Conservation (phyloP, 2,888 invertebrate species). For the Prenolepis imparis region DNA sequence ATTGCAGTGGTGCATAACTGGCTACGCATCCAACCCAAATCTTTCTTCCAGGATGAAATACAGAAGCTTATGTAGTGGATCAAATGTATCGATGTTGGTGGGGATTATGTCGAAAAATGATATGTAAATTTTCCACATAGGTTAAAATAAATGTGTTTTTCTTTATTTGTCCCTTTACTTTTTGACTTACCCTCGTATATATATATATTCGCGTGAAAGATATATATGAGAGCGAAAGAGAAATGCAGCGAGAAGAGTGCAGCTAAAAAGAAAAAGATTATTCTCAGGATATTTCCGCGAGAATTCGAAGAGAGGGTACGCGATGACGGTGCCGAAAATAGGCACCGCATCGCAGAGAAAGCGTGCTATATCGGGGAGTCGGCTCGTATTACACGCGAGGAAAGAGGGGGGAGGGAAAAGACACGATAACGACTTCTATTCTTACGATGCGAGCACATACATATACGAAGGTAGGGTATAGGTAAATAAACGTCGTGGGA, state of each 20-base stretch:
- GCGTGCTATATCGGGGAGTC: conserved; percentile 84
- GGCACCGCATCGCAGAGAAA: conserved; percentile 77
- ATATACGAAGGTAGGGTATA: neutral
- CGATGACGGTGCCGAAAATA: conserved; percentile 80
- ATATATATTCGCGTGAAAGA: neutral
- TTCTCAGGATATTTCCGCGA: conserved; percentile 48
- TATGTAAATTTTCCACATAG: no score
- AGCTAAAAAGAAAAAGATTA: conserved; percentile 9
- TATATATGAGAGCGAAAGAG: no score
- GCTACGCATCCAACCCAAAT: no score
- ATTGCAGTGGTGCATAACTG: no score
- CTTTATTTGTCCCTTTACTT: no score
- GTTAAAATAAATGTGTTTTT: no score
- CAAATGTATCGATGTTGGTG: no score
- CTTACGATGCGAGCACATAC: conserved; percentile 3
- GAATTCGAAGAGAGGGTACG: conserved; percentile 55
- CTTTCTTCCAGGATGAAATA: no score
- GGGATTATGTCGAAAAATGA: no score
- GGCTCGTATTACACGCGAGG: conserved; percentile 82
- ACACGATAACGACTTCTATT: conserved; percentile 57
- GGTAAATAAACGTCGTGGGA: conserved; percentile 14
- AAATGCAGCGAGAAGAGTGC: neutral
- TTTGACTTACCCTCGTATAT: no score
- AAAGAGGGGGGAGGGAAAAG: neutral
- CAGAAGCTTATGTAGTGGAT: no score